Conservation (phyloP, 2,888 invertebrate genomes). For the Cinara cedri region DNA sequence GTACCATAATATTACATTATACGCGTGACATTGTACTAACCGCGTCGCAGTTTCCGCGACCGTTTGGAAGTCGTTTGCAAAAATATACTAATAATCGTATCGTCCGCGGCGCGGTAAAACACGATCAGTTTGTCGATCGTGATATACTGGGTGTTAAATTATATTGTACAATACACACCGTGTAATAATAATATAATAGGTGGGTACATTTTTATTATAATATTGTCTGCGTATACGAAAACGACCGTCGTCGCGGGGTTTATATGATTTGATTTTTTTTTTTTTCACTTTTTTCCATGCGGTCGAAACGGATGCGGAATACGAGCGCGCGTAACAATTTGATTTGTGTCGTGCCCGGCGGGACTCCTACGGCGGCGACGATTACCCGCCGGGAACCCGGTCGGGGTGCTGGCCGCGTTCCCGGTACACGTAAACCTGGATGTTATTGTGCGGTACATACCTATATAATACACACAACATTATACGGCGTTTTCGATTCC, state of each 20-base stretch:
- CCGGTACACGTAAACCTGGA: background rate
- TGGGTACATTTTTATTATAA: too few species aligned
- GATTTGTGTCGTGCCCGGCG: conserved; percentile 42
- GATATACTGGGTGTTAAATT: conserved; percentile 40
- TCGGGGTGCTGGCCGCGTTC: conserved; percentile 49
- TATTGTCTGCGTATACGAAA: background rate
- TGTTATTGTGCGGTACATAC: background rate
- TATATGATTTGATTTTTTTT: background rate
- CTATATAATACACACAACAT: conserved; percentile 1
- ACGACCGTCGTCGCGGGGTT: conserved; percentile 17
- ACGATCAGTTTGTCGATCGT: conserved; percentile 37
- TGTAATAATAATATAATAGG: too few species aligned
- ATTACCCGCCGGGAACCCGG: conserved; percentile 51
- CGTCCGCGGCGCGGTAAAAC: background rate
- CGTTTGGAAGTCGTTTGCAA: background rate
- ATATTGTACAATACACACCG: conserved; percentile 6
- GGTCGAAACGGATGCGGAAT: conserved; percentile 53
- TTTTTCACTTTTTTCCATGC: too few species aligned
- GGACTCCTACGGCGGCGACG: conserved; percentile 51
- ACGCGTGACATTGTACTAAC: too few species aligned
- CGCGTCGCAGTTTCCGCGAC: too few species aligned
- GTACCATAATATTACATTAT: too few species aligned
- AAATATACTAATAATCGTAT: too few species aligned
- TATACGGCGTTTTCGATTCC: background rate
- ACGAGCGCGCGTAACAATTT: conserved; percentile 46